These are phyloP conservation scores for Patiria pectinifera DNA, from an alignment of 53 echinoderm and acorn worm species.

Conservation along the genomic window DNA sequence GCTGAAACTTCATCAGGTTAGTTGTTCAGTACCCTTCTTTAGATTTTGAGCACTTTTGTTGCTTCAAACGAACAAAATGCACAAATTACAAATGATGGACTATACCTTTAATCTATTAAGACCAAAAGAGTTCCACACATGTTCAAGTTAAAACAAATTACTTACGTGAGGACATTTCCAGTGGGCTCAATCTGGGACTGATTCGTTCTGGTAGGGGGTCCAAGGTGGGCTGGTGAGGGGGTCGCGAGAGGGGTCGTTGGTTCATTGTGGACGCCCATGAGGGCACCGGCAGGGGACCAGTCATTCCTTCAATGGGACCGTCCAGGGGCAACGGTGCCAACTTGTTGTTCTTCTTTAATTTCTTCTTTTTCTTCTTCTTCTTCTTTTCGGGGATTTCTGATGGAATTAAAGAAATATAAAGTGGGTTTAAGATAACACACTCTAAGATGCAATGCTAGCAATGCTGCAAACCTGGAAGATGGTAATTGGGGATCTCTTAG, in stretches of 20 bases:
- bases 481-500: too few relatives aligned
- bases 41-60: too few relatives aligned
- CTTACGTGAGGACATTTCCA: background rate
- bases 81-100: too few relatives aligned
- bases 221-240: constrained; percentile 80
- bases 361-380: constrained; percentile 98
- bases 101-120: too few relatives aligned
- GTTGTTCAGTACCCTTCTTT: too few relatives aligned
- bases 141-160: too few relatives aligned
- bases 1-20: too few relatives aligned
- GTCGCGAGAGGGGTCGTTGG: constrained; percentile 71
- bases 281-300: constrained; percentile 70
- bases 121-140: too few relatives aligned
- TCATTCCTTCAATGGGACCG: constrained; percentile 62
- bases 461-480: too few relatives aligned
- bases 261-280: constrained; percentile 87
- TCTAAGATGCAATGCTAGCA: background rate
- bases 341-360: constrained; percentile 92
- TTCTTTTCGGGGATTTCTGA: constrained; percentile 57
- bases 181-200: constrained; percentile 65
- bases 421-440: background rate
- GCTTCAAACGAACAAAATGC: too few relatives aligned
- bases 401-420: background rate
- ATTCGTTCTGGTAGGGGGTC: constrained; percentile 84
- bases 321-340: constrained; percentile 80